Base-by-base conservation (phyloP, 2,888 invertebrate genomes). In the Chymomyza fuscimana region DNA sequence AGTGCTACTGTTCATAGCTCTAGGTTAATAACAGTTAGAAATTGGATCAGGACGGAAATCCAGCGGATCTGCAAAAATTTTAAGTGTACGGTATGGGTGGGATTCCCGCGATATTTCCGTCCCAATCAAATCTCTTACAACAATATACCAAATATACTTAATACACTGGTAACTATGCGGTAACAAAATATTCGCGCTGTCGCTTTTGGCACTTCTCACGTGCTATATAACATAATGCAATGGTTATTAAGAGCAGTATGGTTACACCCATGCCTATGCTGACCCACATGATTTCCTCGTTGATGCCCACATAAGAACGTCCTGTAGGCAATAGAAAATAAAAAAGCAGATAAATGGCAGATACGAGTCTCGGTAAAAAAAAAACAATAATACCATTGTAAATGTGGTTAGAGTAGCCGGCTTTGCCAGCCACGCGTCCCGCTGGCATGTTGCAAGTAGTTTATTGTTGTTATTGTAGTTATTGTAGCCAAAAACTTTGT, bases 211-310 rank as follows among this genome's bases (percentile, higher is more conserved):
- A 96, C 90, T 96, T 96, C 92, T 96, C 96, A 70, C 95, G 93
- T 77, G 96, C 94, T 78, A 96, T 95, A 91, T 96, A 96, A 92
- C 96, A 96, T 15, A 96, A 93, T 0, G 96, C 96, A 85, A 96
- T 95, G 29, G 95, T 95, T 90, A 96, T 96, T 65, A 96, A 93
- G 4, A 96, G 93, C 7, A 95, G 95, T 82, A 96, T 96, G 69
- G 96, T 91, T 19, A 91, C 90, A 66, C 92, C 92, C 92, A 92
- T 92, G 66, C 96, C 96, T 91, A 96, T 96, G 92, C 96, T 96
- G 88, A 96, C 96, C 96, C 96, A 96, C 90, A 96, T 96, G 81
- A 96, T 96, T 92, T 96, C 96, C 91, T 96, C 96, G 92, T 96
- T 96, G 91, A 96, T 95, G 70, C 96, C 96, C 86, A 95, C 95